A percentile compares a stretch with the other conserved stretches of the same genome.
Conservation (phyloP, 2,797 vertebrate genomes). For the Ptychobarbus kaznakovi region DNA sequence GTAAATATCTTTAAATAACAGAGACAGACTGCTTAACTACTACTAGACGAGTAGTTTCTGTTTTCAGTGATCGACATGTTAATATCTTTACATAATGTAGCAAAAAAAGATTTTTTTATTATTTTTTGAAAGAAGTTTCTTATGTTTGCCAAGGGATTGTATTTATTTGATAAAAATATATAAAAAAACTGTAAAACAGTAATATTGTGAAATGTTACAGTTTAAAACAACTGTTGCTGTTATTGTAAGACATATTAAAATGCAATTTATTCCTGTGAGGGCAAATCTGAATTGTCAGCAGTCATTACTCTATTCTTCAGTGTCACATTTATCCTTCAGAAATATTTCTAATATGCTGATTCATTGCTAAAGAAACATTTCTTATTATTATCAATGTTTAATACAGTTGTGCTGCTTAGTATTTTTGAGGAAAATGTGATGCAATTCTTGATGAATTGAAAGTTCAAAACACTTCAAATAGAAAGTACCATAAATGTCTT, state of each 20-base stretch:
- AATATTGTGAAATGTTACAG: background rate
- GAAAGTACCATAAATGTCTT: background rate
- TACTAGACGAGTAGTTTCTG: background rate
- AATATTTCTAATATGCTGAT: background rate
- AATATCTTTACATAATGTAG: background rate
- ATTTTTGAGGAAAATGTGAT: background rate
- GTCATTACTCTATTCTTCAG: background rate
- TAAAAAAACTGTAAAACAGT: background rate
- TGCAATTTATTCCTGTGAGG: background rate
- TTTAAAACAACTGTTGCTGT: background rate
- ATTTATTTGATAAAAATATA: background rate
- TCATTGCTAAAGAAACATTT: background rate
- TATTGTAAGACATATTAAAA: background rate
- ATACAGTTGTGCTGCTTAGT: background rate
- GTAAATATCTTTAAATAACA: background rate
- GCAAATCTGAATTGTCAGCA: background rate
- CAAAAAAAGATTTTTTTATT: no score
- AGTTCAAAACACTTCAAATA: background rate
- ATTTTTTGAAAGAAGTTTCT: background rate
- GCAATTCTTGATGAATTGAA: background rate
- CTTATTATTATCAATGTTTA: background rate
- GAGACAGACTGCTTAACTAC: background rate
- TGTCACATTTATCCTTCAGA: background rate
- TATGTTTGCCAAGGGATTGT: background rate
- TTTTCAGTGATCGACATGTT: background rate